phyloP scores from a whole-genome alignment of 2,888 invertebrate species.

The Neoascia interrupta region DNA sequence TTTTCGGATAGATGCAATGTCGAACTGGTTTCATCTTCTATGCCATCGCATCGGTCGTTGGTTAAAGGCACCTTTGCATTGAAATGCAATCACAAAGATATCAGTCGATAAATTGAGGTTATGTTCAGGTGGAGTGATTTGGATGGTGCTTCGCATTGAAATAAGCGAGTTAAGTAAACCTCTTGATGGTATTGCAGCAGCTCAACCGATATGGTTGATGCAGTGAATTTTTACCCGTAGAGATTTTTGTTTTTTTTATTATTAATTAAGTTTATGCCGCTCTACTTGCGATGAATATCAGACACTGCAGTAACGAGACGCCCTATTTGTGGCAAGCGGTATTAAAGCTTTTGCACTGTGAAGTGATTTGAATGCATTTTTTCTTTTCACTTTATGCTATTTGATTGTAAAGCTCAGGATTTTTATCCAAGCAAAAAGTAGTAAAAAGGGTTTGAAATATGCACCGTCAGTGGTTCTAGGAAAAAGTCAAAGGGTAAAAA shows the following conservation, averaged over 20 bases:
- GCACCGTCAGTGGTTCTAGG: too few relatives aligned
- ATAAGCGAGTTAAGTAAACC: conserved; percentile 32
- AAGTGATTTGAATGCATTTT: too few relatives aligned
- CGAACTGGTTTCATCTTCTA: conserved; percentile 1
- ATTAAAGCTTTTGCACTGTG: too few relatives aligned
- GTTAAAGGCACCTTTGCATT: conserved; percentile 18
- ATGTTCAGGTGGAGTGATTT: conserved; percentile 49
- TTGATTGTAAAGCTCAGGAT: too few relatives aligned
- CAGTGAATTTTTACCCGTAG: conserved; percentile 13
- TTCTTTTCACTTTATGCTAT: too few relatives aligned
- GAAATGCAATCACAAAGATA: conserved; percentile 47
- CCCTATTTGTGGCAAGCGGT: too few relatives aligned
- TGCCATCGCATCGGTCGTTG: background rate
- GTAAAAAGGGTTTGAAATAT: too few relatives aligned
- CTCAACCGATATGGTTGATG: conserved; percentile 13
- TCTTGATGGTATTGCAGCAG: conserved; percentile 10
- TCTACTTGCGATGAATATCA: too few relatives aligned
- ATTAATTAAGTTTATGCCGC: conserved; percentile 61
- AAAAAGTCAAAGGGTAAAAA: too few relatives aligned
- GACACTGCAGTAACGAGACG: too few relatives aligned
- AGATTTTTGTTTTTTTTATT: conserved; percentile 36
- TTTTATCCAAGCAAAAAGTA: too few relatives aligned
- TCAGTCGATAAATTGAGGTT: conserved; percentile 58
- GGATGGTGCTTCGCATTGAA: conserved; percentile 48
- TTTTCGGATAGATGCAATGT: conserved; percentile 46